Conservation (phyloP, 2,113 vertebrate species). For the Gavia stellata region DNA sequence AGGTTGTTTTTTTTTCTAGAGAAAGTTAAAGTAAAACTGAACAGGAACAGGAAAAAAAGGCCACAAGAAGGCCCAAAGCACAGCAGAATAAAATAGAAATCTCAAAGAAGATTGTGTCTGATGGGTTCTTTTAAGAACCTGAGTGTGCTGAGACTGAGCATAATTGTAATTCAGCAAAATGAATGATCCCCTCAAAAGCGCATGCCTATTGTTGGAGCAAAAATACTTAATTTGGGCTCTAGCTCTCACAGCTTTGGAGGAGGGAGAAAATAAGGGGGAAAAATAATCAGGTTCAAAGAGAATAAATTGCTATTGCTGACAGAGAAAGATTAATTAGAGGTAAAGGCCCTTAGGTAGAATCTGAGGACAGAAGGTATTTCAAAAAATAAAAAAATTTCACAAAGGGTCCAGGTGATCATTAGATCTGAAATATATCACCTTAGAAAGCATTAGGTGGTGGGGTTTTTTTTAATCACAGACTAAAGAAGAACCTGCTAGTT, state of each 20-base stretch:
- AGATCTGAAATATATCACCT: background rate
- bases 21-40: background rate
- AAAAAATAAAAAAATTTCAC: background rate
- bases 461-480: background rate
- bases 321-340: background rate
- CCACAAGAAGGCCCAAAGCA: background rate
- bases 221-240: background rate
- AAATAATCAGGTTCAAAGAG: background rate
- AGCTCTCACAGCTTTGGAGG: background rate
- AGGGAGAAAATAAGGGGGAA: background rate
- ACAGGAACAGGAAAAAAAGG: background rate
- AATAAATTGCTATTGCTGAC: background rate
- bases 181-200: background rate
- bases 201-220: background rate
- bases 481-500: background rate
- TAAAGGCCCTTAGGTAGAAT: background rate
- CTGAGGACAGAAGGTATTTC: background rate
- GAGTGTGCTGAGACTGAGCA: background rate
- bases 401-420: background rate
- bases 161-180: background rate
- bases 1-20: background rate
- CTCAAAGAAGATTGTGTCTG: background rate
- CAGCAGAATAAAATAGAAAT: background rate
- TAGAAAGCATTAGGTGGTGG: background rate
- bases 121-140: background rate